Conservation (phyloP, 2,113 vertebrate genomes). For the Esox niger region DNA sequence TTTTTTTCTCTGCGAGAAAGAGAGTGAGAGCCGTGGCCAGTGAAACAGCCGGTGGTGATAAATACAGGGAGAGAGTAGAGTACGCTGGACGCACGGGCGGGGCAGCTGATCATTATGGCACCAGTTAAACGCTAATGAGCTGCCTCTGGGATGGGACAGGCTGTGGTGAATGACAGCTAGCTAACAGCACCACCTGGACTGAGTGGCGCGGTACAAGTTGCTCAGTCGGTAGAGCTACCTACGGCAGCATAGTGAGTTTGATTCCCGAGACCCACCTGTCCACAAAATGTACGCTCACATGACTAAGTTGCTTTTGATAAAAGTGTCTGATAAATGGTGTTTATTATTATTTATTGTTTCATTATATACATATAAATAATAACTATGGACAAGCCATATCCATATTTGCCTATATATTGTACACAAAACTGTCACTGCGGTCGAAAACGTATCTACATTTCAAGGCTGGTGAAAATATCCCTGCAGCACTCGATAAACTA, state of each 20-base stretch:
- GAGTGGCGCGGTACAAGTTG: not conserved
- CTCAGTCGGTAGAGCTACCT: not conserved
- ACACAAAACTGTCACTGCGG: no score
- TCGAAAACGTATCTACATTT: not conserved
- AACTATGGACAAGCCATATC: no score
- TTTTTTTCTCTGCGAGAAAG: constrained; percentile 80
- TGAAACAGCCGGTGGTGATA: constrained; percentile 89
- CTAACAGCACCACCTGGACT: not conserved
- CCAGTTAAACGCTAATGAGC: constrained; percentile 85
- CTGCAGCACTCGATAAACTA: not conserved
- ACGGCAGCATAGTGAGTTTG: not conserved
- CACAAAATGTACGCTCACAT: no score
- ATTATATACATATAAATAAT: no score
- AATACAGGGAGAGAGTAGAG: constrained; percentile 92
- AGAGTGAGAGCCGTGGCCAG: constrained; percentile 85
- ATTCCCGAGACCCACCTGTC: no score
- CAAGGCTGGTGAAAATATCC: not conserved
- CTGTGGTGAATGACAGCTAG: not conserved
- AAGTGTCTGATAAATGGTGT: no score
- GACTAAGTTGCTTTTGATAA: no score
- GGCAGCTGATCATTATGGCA: constrained; percentile 90
- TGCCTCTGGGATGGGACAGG: not conserved
- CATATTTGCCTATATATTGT: no score
- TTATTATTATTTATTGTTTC: no score
- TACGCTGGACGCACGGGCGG: constrained; percentile 84